Evolutionary conservation across 2,113 vertebrate genomes (phyloP).

Genomic region (Odobenus rosmarus): DNA sequence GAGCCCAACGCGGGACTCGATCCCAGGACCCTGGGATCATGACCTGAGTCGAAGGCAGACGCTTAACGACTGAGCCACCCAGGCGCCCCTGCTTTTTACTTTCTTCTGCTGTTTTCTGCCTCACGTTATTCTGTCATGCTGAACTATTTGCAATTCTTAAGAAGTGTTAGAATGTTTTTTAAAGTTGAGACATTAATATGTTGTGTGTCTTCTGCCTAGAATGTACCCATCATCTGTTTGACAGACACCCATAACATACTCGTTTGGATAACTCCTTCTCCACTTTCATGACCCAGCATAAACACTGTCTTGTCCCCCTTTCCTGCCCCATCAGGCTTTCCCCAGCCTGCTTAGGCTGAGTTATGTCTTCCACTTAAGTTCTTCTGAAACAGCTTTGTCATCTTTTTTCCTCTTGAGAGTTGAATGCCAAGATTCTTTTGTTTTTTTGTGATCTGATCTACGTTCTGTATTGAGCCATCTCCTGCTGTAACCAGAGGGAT

Average conservation of each 20-base stretch:
- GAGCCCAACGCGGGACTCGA: background rate
- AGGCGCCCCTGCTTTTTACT: background rate
- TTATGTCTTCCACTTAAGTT: background rate
- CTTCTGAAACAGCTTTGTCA: background rate
- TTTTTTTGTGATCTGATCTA: background rate
- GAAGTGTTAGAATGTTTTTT: background rate
- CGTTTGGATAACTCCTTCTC: background rate
- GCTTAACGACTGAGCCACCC: background rate
- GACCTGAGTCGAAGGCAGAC: background rate
- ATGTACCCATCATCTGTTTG: background rate
- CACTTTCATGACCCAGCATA: background rate
- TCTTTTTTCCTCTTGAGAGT: background rate
- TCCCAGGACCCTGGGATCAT: background rate
- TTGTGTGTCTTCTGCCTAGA: background rate
- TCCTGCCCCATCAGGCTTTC: background rate
- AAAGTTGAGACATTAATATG: background rate
- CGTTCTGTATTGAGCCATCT: background rate
- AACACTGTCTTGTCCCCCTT: background rate
- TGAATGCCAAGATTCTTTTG: background rate
- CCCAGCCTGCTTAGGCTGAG: background rate
- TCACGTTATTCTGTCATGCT: background rate
- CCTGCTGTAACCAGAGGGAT: background rate
- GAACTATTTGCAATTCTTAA: conserved; percentile 8
- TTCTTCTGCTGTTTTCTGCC: conserved; percentile 8
- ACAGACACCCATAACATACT: background rate